Percentiles rank a stretch among this genome's conserved stretches.
Conservation (phyloP, 2,113 vertebrate species). For the Hyperopisus bebe region DNA sequence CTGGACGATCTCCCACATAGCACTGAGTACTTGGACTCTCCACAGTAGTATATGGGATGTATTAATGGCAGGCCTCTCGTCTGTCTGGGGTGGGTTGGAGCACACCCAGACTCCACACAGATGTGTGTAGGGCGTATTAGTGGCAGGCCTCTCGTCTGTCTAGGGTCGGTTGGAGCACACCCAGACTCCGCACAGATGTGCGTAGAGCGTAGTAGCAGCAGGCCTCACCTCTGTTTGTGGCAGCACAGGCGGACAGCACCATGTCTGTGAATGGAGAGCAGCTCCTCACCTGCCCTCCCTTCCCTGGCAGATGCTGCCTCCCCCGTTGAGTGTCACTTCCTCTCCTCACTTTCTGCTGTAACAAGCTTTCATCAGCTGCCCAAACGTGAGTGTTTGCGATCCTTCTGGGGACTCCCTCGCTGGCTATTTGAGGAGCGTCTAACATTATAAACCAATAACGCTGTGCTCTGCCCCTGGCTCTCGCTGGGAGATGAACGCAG, state of each 20-base stretch:
- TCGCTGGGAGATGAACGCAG: slow-evolving; percentile 51
- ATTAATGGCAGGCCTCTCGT: no score
- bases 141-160: no score
- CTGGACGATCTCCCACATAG: not conserved
- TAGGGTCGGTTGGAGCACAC: no score
- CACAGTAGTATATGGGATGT: no score
- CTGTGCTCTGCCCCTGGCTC: slow-evolving; percentile 50
- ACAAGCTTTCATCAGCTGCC: slow-evolving; percentile 59
- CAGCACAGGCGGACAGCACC: not conserved
- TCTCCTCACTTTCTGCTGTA: slow-evolving; percentile 42
- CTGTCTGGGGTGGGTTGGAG: no score
- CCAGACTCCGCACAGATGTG: not conserved
- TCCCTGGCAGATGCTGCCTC: slow-evolving; percentile 31
- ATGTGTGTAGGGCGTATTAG: no score
- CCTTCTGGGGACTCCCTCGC: slow-evolving; percentile 42
- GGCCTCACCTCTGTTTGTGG: not conserved
- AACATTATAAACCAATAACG: slow-evolving; percentile 72
- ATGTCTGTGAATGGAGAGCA: not conserved
- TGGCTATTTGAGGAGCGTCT: slow-evolving; percentile 55
- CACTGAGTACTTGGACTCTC: no score
- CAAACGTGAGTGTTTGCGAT: slow-evolving; percentile 65
- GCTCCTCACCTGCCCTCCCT: slow-evolving; percentile 2
- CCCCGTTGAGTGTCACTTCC: slow-evolving; percentile 55
- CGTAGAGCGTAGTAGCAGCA: not conserved
- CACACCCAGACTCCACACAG: no score